Evolutionary conservation across 92 coral and sea anemone genomes (phyloP), one percentile per base, ranked within the genome.

Genomic region (Paramuricea clavata): DNA sequence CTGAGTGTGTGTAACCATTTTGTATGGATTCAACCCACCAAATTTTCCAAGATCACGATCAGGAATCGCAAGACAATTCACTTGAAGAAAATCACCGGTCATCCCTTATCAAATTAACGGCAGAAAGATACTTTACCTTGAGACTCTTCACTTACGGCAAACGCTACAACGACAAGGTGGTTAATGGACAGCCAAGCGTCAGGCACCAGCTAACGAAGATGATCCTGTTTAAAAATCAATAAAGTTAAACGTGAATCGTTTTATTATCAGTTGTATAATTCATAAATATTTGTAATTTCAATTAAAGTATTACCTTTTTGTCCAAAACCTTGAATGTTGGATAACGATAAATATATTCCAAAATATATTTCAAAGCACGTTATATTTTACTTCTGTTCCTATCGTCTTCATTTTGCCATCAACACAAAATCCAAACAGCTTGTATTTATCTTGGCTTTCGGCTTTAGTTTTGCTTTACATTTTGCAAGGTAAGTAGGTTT

Each of bases 181-280:
- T 67, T 0, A 67, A 25, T 28, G 74, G 74, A 30, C 36, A 67
- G 74, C 74, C 73, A 65, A 26, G 35, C 73, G 19, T 32, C 73
- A 65, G 73, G 41, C 73, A 65, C 13, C 35, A 65, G 41, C 34
- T 65, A n/a, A 65, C 73, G 33, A 65, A 32, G 34, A 26, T 65
- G 73, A 65, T 65, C 73, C 33, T 65, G 41, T 65, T 65, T 32
- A 12, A 32, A 65, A 65, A 65, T 65, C 73, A 65, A 25, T 65
- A 32, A 57, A 4, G 61, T 52, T 52, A 6, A 52, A 6, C 3
- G 61, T 52, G 21, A 17, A 52, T 52, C 61, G 61, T 52, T 52
- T 52, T 10, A 52, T 52, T 52, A 52, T 52, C 7, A 13, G 12
- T 6, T n/a, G 61, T 6, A n/a, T 52, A 52, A 52, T 13, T 52